phyloP scores from a whole-genome alignment of 1,140 invertebrate species.

The Contarinia nasturtii region DNA sequence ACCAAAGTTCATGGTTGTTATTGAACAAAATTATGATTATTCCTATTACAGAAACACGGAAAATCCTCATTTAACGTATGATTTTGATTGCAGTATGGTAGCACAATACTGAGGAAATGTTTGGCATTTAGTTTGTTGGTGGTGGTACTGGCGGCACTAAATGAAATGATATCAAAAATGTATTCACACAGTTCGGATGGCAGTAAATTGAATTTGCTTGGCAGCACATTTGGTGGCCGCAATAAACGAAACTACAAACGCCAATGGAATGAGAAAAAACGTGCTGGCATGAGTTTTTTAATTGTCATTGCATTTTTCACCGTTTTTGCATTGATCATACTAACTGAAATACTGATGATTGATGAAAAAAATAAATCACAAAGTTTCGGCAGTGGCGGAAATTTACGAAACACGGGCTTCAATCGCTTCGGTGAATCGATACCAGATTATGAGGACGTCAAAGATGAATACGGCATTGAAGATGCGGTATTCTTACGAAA shows the following conservation, averaged over 20 bases:
- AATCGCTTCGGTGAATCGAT: constrained; percentile 22
- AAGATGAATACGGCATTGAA: constrained; percentile 23
- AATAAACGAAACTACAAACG: constrained; percentile 1
- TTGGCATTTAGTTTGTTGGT: no score
- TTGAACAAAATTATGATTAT: no score
- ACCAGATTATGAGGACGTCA: constrained; percentile 33
- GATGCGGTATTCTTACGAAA: neutral
- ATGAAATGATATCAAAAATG: no score
- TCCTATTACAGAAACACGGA: no score
- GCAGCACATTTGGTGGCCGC: neutral
- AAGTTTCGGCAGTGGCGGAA: constrained; percentile 20
- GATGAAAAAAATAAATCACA: constrained; percentile 29
- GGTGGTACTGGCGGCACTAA: no score
- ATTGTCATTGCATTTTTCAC: constrained; percentile 76
- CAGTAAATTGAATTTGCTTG: no score
- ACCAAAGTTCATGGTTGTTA: no score
- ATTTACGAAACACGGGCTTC: constrained; percentile 23
- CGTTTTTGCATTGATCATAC: constrained; percentile 66
- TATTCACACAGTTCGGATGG: no score
- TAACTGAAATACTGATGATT: constrained; percentile 62
- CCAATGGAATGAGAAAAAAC: constrained; percentile 38
- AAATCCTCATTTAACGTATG: no score
- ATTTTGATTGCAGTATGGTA: no score
- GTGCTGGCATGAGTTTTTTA: constrained; percentile 70
- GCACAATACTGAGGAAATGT: no score